Percentiles rank a stretch among this genome's conserved stretches.
Conservation (phyloP, 2,797 vertebrate genomes). For the Cossypha polioptera region DNA sequence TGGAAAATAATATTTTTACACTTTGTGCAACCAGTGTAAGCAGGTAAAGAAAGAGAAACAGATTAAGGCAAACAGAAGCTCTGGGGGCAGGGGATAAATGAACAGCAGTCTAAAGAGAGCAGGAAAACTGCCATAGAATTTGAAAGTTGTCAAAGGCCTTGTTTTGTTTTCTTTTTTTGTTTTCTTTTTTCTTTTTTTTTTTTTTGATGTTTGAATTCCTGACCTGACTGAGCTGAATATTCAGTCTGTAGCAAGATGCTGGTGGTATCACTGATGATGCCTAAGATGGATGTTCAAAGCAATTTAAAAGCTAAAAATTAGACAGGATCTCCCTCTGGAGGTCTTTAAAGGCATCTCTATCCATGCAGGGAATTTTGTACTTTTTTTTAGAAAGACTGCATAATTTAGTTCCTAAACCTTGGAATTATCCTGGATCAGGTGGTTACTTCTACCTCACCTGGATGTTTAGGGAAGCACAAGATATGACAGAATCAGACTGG, state of each 20-base stretch:
- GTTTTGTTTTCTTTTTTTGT: background rate
- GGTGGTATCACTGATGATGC: background rate
- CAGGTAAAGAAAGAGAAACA: background rate
- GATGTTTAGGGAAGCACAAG: background rate
- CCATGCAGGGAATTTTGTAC: background rate
- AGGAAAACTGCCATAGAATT: background rate
- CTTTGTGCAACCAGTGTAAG: background rate
- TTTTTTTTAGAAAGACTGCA: background rate
- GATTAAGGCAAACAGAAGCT: background rate
- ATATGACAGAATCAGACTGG: background rate
- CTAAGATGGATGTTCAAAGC: background rate
- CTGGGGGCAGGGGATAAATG: background rate
- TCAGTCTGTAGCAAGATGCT: background rate
- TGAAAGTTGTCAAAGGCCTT: background rate
- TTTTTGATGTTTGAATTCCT: background rate
- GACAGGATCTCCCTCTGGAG: slow-evolving; percentile 56
- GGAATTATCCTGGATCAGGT: background rate
- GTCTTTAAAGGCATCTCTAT: slow-evolving; percentile 24
- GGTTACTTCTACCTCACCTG: background rate
- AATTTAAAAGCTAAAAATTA: background rate
- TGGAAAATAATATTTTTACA: background rate
- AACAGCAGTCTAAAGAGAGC: background rate
- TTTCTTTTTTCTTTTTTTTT: background rate
- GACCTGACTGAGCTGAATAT: background rate
- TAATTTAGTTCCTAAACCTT: background rate